Percentiles rank a stretch among this genome's conserved stretches.
phyloP scores from a whole-genome alignment of 2,113 vertebrate genomes.

The Tragelaphus strepsiceros region DNA sequence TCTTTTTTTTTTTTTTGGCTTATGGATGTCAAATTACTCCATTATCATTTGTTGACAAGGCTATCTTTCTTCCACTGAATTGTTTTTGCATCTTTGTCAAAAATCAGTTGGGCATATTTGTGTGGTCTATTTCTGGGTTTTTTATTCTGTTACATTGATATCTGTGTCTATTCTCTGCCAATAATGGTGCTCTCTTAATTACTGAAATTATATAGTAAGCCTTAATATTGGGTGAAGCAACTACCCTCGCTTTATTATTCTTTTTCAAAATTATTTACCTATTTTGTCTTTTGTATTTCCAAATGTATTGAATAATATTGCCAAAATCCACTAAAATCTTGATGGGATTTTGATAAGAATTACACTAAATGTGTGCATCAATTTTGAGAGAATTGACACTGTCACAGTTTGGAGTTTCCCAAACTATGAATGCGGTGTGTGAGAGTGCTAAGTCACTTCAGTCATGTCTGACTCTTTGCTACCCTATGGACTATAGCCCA shows the following conservation, averaged over 20 bases:
- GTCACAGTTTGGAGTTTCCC: not conserved
- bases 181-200: not conserved
- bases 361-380: not conserved
- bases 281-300: not conserved
- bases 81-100: not conserved
- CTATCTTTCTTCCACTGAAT: not conserved
- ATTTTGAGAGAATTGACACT: not conserved
- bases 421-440: not conserved
- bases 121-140: not conserved
- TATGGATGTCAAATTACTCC: not conserved
- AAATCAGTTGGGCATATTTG: not conserved
- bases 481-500: not conserved
- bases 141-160: not conserved
- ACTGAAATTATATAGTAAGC: not conserved
- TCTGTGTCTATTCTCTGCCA: not conserved
- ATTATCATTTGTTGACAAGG: not conserved
- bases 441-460: not conserved
- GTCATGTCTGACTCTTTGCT: not conserved
- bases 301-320: not conserved
- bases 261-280: conserved; percentile 19
- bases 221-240: not conserved
- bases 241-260: not conserved
- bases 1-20: not conserved
- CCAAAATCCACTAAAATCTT: not conserved
- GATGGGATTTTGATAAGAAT: not conserved